Evolutionary conservation across 2,797 vertebrate species (phyloP).

Genomic region (Benthosema pterotum): DNA sequence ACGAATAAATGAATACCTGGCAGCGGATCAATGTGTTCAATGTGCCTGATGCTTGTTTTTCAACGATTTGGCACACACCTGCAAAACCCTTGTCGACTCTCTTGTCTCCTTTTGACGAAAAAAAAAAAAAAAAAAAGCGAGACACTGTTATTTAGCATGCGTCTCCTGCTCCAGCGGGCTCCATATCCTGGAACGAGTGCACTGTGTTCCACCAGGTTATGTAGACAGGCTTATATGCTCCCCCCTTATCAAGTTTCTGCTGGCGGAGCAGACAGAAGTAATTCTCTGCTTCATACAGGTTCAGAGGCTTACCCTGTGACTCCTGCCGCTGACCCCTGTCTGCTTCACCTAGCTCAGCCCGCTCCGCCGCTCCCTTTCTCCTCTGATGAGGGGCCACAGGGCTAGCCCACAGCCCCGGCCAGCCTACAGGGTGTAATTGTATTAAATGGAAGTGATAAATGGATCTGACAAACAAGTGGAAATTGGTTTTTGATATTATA

Average conservation of each 20-base stretch:
- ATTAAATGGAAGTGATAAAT: conserved; percentile 86
- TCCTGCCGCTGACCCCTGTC: conserved; percentile 42
- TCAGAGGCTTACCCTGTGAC: conserved; percentile 23
- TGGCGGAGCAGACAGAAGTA: conserved; percentile 29
- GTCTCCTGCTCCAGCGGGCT: conserved; percentile 15
- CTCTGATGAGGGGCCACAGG: conserved; percentile 46
- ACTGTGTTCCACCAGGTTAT: conserved; percentile 24
- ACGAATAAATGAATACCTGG: background rate
- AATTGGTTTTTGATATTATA: conserved; percentile 88
- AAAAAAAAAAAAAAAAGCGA: too few species aligned
- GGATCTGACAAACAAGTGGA: conserved; percentile 85
- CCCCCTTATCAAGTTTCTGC: conserved; percentile 31
- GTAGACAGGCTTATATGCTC: conserved; percentile 30
- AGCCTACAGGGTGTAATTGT: conserved; percentile 81
- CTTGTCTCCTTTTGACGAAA: conserved; percentile 27
- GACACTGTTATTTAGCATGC: conserved; percentile 29
- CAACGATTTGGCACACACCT: conserved; percentile 26
- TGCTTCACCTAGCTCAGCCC: conserved; percentile 37
- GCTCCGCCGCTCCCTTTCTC: conserved; percentile 21
- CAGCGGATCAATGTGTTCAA: background rate
- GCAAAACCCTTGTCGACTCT: conserved; percentile 40
- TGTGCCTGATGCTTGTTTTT: too few species aligned
- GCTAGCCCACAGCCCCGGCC: conserved; percentile 48
- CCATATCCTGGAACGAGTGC: conserved; percentile 20
- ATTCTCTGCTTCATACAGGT: conserved; percentile 47